Conservation (phyloP, 2,797 vertebrate species). For the Phalanger gymnotis region DNA sequence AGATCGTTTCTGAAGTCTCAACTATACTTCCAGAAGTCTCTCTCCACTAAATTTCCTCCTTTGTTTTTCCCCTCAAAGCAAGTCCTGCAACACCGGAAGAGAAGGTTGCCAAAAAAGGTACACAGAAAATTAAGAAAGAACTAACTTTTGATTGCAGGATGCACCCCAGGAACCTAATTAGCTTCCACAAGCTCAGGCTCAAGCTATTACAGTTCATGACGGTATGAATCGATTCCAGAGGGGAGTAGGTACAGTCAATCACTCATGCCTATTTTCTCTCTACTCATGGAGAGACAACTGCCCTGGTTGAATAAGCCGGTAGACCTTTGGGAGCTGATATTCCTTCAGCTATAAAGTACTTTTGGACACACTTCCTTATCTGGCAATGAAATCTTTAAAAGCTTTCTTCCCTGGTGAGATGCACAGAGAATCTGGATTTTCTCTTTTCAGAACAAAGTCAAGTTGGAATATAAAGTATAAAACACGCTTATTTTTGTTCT, state of each 20-base stretch:
- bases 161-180: slow-evolving; percentile 37
- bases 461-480: slow-evolving; percentile 44
- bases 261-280: slow-evolving; percentile 59
- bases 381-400: slow-evolving; percentile 58
- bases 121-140: slow-evolving; percentile 73
- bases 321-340: slow-evolving; percentile 65
- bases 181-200: slow-evolving; percentile 35
- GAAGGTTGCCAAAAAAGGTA: slow-evolving; percentile 69
- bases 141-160: slow-evolving; percentile 66
- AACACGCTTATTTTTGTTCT: background rate
- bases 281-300: slow-evolving; percentile 66
- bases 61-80: slow-evolving; percentile 56
- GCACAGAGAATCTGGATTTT: slow-evolving; percentile 65
- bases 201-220: slow-evolving; percentile 49
- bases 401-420: slow-evolving; percentile 59
- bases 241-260: slow-evolving; percentile 65
- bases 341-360: slow-evolving; percentile 73
- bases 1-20: slow-evolving; percentile 50
- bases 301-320: slow-evolving; percentile 66
- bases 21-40: slow-evolving; percentile 17
- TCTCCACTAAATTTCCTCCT: slow-evolving; percentile 2
- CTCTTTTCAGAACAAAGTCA: slow-evolving; percentile 56
- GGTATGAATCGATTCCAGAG: slow-evolving; percentile 58
- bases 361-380: slow-evolving; percentile 63
- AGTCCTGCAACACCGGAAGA: slow-evolving; percentile 39